Evolutionary conservation across 2,113 vertebrate species (phyloP), one percentile per base, ranked within the genome.

Genomic region (Scomber scombrus): DNA sequence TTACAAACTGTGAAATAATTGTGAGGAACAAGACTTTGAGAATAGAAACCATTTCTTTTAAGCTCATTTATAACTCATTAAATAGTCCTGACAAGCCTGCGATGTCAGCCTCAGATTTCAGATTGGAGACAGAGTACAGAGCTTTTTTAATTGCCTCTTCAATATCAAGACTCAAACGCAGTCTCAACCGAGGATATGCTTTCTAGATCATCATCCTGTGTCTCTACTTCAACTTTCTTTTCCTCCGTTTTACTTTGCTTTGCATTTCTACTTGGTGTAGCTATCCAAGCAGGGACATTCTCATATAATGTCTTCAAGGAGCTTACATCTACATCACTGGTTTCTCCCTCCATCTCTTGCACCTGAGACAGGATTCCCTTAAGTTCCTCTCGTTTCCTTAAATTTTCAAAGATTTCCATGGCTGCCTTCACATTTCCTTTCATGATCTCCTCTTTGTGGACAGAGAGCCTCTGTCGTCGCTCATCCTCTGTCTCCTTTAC

Each of bases 131-230:
- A 0, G 97, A 98, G 82, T 94, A 98, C 50, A 99, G 93, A 14
- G 96, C 98, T 87, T 99, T 99, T 86, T 93, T 97, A 60, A 99
- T 97, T 1, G 97, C 94, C 57, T 97, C 96, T 89, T 99, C 97
- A 0, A 99, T 98, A 57, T 97, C 97, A 86, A 96, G 85, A 50
- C 71, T 96, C 97, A 50, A 96, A 99, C 19, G 93, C 97, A 29
- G 94, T 89, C 54, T 97, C 95, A 67, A 99, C 90, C 0, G 97
- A 97, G 15, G 96, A 95, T 51, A 94, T 78, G 1, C 94, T 94
- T 71, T 97, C 96, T 2, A 84, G 3, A 11, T 96, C 96, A 34
- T 95, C 95, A 10, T 92, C 95, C 43, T 61, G 56, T 14, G 68
- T 80, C 54, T 93, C 91, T 21, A 72, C 89, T 80, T 91, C 94